These are phyloP conservation scores for Chloroclystis v-ata DNA, from an alignment of 2,888 invertebrate genomes.

Conservation along the genomic window DNA sequence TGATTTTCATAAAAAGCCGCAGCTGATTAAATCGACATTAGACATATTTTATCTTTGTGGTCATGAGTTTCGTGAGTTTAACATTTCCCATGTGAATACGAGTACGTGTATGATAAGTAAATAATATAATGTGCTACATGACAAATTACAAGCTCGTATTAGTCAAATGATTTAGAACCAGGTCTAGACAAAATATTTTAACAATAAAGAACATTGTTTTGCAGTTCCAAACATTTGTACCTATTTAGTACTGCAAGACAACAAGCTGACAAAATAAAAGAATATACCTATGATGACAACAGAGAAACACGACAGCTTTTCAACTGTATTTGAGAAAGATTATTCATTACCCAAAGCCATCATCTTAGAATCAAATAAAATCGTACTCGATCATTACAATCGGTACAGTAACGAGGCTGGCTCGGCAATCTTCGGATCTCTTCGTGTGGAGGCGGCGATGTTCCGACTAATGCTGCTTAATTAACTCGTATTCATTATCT, in stretches of 20 bases:
- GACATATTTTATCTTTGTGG: background rate
- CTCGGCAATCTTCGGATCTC: constrained; percentile 60
- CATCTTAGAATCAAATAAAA: constrained; percentile 11
- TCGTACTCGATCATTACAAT: constrained; percentile 28
- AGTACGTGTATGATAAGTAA: too few relatives aligned
- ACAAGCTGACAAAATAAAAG: too few relatives aligned
- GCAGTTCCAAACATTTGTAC: too few relatives aligned
- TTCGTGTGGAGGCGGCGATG: constrained; percentile 72
- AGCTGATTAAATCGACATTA: background rate
- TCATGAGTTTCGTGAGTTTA: too few relatives aligned
- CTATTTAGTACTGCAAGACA: too few relatives aligned
- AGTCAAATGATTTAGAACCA: too few relatives aligned
- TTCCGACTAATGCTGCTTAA: constrained; percentile 72
- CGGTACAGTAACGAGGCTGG: constrained; percentile 48
- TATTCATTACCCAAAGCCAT: background rate
- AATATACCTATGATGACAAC: too few relatives aligned
- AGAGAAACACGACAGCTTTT: background rate
- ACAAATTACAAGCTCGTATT: too few relatives aligned
- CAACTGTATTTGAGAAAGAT: background rate
- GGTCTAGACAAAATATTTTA: too few relatives aligned
- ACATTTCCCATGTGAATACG: too few relatives aligned
- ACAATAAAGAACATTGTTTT: too few relatives aligned
- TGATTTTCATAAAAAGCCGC: background rate
- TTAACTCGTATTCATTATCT: constrained; percentile 76
- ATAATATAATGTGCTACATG: too few relatives aligned